Evolutionary conservation across 2,113 vertebrate species (phyloP).

Genomic region (Cyprinus carpio): DNA sequence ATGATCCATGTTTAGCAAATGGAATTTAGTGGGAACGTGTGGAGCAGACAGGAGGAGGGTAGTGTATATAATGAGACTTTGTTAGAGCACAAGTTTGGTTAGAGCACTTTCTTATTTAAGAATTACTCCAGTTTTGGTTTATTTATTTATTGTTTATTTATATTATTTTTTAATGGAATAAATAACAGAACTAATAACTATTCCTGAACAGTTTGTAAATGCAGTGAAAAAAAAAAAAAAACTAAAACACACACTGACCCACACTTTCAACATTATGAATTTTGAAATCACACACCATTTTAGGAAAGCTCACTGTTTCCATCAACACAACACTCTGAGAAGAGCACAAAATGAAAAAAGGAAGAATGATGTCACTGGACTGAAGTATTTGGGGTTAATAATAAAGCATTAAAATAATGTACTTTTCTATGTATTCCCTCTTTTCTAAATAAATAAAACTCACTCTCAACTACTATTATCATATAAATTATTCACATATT

Average conservation of each 20-base stretch:
- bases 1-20: background rate
- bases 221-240: background rate
- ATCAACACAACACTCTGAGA: background rate
- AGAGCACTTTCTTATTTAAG: background rate
- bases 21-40: slow-evolving; percentile 11
- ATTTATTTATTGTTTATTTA: background rate
- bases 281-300: background rate
- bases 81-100: background rate
- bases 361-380: background rate
- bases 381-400: background rate
- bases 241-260: background rate
- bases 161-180: background rate
- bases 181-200: background rate
- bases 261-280: background rate
- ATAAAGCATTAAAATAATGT: background rate
- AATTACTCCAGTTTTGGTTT: background rate
- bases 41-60: background rate
- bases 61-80: background rate
- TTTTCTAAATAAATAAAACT: no score
- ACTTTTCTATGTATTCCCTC: background rate
- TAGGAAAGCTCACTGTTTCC: background rate
- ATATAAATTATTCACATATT: no score
- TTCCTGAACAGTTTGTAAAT: background rate
- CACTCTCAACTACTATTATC: no score
- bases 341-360: background rate